Evolutionary conservation across 2,888 invertebrate genomes (phyloP).

Genomic region (Pegoplata infirma): DNA sequence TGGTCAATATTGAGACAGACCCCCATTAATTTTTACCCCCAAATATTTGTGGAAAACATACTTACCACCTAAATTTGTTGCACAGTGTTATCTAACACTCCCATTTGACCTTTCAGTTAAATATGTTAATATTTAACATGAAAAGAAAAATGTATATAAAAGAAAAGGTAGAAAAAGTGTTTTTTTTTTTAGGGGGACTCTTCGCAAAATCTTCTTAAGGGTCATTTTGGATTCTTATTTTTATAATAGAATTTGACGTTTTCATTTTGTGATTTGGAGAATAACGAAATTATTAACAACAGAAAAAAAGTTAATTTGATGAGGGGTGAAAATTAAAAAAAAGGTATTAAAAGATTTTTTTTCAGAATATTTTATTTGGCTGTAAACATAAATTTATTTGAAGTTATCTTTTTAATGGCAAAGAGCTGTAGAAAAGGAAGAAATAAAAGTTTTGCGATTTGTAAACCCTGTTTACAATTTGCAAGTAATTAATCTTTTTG

Average conservation of each 20-base stretch:
- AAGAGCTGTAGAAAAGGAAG: neutral
- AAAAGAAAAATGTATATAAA: slow-evolving; percentile 11
- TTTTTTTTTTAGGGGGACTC: slow-evolving; percentile 5
- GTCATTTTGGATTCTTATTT: slow-evolving; percentile 53
- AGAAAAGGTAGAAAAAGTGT: neutral
- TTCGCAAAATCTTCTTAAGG: slow-evolving; percentile 43
- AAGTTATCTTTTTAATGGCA: neutral
- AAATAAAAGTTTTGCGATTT: slow-evolving; percentile 39
- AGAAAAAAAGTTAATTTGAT: slow-evolving; percentile 52
- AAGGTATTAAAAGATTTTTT: slow-evolving; percentile 35
- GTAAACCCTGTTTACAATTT: slow-evolving; percentile 38
- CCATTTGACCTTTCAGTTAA: slow-evolving; percentile 61
- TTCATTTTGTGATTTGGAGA: slow-evolving; percentile 57
- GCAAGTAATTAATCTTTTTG: slow-evolving; percentile 59
- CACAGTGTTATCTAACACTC: too few relatives aligned
- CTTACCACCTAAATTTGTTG: too few relatives aligned
- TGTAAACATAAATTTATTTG: slow-evolving; percentile 9
- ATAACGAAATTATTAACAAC: slow-evolving; percentile 22
- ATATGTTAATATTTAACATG: slow-evolving; percentile 53
- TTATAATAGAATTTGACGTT: slow-evolving; percentile 59
- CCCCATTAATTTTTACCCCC: too few relatives aligned
- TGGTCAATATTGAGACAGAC: too few relatives aligned
- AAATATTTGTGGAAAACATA: too few relatives aligned
- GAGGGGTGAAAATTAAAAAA: slow-evolving; percentile 48
- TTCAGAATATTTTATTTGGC: slow-evolving; percentile 3